Conservation (phyloP, 2,113 vertebrate genomes). For the Actinemys pallida region DNA sequence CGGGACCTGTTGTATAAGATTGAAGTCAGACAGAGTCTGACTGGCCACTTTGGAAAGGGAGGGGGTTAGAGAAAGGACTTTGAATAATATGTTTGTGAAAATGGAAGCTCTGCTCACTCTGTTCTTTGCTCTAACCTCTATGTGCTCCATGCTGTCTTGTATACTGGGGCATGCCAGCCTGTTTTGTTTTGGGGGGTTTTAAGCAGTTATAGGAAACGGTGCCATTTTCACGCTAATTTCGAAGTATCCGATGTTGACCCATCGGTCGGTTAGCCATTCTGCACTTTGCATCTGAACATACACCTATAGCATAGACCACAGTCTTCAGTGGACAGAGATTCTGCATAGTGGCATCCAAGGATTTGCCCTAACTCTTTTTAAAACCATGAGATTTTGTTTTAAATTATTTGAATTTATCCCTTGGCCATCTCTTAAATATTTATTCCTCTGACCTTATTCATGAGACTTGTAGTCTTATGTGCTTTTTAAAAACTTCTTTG, state of each 20-base stretch:
- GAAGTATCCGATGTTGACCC: neutral
- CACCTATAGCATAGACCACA: neutral
- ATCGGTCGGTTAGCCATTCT: neutral
- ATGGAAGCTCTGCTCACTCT: neutral
- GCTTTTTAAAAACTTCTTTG: slow-evolving; percentile 3
- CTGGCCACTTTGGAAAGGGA: neutral
- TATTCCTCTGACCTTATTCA: neutral
- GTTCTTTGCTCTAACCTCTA: neutral
- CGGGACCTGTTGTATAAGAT: neutral
- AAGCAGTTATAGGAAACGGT: neutral
- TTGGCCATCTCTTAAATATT: neutral
- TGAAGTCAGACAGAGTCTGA: neutral
- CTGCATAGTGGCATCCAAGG: neutral
- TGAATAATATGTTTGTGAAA: neutral
- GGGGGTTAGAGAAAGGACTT: neutral
- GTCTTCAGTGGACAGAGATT: neutral
- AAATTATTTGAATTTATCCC: neutral
- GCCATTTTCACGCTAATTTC: neutral
- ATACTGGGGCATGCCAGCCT: fast-evolving
- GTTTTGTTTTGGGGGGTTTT: neutral
- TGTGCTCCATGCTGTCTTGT: neutral
- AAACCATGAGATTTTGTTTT: neutral
- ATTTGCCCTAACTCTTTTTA: neutral
- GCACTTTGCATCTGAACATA: neutral
- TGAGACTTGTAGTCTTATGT: neutral